These are phyloP conservation scores for Neosilurus hyrtlii DNA, from an alignment of 2,797 vertebrate species.

Conservation along the genomic window DNA sequence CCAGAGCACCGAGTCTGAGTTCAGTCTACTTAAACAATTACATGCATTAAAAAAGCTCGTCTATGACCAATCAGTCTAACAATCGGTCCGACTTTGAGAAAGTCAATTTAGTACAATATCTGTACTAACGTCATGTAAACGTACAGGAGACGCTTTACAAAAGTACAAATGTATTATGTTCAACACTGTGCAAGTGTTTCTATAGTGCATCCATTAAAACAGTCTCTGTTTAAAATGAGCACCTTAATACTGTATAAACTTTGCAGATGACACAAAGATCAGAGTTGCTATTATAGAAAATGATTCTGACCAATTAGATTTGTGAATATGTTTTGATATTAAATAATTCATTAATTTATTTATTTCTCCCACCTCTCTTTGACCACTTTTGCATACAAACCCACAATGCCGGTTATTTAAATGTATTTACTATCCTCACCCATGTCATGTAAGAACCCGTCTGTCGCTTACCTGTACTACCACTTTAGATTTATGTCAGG, in stretches of 20 bases:
- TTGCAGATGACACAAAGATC: background rate
- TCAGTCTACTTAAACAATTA: too few species aligned
- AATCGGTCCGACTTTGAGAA: too few species aligned
- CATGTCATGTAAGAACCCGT: slow-evolving; percentile 42
- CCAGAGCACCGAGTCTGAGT: too few species aligned
- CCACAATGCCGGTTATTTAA: background rate
- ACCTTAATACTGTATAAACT: too few species aligned
- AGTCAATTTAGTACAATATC: too few species aligned
- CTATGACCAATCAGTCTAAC: too few species aligned
- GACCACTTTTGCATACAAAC: background rate
- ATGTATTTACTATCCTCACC: slow-evolving; percentile 5
- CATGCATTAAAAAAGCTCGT: too few species aligned
- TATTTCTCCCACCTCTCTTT: background rate
- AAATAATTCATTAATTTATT: too few species aligned
- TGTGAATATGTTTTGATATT: background rate
- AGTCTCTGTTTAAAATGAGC: too few species aligned
- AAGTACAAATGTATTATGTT: background rate
- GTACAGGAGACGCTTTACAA: background rate
- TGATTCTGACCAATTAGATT: background rate
- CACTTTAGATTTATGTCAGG: slow-evolving; percentile 40
- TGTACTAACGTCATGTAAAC: too few species aligned
- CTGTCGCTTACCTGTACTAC: slow-evolving; percentile 38
- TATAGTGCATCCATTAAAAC: too few species aligned
- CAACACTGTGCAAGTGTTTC: too few species aligned
- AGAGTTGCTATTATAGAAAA: background rate